Conservation (phyloP, 2,113 vertebrate genomes). For the Delphinapterus leucas region DNA sequence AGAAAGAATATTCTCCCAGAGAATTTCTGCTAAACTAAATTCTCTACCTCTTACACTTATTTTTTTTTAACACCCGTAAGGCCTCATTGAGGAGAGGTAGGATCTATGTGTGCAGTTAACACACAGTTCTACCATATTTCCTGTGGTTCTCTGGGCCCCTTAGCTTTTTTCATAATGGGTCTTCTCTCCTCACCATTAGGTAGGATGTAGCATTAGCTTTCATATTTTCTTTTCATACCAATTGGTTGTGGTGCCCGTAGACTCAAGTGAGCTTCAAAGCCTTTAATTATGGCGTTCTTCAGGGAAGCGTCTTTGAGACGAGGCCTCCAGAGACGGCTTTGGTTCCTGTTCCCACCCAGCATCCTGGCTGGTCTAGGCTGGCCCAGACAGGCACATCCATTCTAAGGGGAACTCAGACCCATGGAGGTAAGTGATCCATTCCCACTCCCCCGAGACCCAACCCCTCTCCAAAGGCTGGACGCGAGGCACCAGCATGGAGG, state of each 20-base stretch:
- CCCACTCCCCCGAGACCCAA: not conserved
- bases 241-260: fast-evolving
- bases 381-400: not conserved
- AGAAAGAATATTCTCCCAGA: not conserved
- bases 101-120: not conserved
- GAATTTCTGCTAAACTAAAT: not conserved
- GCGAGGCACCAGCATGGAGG: not conserved
- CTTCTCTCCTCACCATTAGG: not conserved
- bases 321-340: not conserved
- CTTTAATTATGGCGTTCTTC: not conserved
- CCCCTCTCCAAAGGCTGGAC: not conserved
- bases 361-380: fast-evolving
- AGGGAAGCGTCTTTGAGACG: not conserved
- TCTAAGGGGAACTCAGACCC: not conserved
- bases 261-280: not conserved
- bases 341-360: not conserved
- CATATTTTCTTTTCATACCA: not conserved
- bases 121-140: not conserved
- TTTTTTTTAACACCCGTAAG: not conserved
- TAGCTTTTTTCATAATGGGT: not conserved
- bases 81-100: not conserved
- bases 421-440: not conserved
- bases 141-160: not conserved
- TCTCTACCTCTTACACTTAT: not conserved
- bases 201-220: not conserved